These are phyloP conservation scores for Carposina sasakii DNA, from an alignment of 1,140 invertebrate genomes.

Conservation along the genomic window DNA sequence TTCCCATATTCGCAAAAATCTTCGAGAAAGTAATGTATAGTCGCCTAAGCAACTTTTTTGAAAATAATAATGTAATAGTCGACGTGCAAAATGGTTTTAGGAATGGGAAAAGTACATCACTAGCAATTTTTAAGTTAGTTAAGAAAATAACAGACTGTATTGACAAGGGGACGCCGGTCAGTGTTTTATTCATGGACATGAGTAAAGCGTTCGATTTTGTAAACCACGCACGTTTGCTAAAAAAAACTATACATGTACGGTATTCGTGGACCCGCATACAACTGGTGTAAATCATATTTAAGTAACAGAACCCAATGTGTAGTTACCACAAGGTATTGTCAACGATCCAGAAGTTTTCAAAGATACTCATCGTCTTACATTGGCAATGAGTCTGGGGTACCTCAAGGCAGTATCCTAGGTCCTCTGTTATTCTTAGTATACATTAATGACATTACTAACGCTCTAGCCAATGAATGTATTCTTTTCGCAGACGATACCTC, in stretches of 20 bases:
- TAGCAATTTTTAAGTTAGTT: constrained; percentile 1
- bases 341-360: background rate
- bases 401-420: background rate
- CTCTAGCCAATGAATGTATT: background rate
- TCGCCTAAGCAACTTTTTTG: background rate
- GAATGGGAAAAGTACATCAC: background rate
- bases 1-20: constrained; percentile 6
- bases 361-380: background rate
- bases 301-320: constrained; percentile 1
- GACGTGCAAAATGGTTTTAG: too few species aligned
- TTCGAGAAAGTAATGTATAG: constrained; percentile 5
- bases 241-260: constrained; percentile 5
- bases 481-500: constrained; percentile 1
- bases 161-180: background rate
- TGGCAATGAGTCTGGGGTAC: background rate
- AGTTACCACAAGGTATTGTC: background rate
- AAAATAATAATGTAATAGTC: too few species aligned
- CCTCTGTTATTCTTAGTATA: background rate
- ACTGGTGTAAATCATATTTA: constrained; percentile 7
- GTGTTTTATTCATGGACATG: constrained; percentile 2
- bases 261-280: background rate
- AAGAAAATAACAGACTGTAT: constrained; percentile 1
- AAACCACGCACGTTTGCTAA: constrained; percentile 1
- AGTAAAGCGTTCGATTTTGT: constrained; percentile 10
- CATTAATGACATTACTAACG: constrained; percentile 5